These are phyloP conservation scores for Pemphredon lugubris DNA, from an alignment of 2,888 invertebrate species.

Conservation along the genomic window DNA sequence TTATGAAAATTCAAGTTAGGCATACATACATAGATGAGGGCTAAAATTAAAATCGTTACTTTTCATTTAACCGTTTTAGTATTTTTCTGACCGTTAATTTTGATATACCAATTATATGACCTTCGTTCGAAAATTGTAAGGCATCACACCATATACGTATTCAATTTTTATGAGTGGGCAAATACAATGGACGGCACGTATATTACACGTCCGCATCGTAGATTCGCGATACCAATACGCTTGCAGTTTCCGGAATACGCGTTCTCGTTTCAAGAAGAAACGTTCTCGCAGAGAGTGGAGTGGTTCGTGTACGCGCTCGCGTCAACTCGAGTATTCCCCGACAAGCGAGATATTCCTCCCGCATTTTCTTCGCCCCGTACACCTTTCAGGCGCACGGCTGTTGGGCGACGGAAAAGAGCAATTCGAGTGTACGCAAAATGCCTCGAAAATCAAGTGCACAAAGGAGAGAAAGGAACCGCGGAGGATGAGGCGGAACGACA, in stretches of 20 bases:
- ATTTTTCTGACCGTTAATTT: no score
- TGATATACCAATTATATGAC: no score
- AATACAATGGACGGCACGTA: background rate
- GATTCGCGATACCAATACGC: background rate
- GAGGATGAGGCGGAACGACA: slow-evolving; percentile 12
- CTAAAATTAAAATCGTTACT: no score
- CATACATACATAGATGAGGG: no score
- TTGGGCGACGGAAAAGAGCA: background rate
- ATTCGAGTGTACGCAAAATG: slow-evolving; percentile 37
- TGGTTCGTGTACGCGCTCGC: slow-evolving; percentile 2
- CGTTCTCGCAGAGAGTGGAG: background rate
- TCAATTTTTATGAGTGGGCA: no score
- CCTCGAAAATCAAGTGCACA: slow-evolving; percentile 35
- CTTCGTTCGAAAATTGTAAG: no score
- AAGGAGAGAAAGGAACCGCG: slow-evolving; percentile 23
- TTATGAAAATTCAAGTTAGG: no score
- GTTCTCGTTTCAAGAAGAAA: background rate
- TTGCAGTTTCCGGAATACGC: slow-evolving; percentile 1
- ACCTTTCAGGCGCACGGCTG: background rate
- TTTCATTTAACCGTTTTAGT: no score
- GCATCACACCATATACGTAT: no score
- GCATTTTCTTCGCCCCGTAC: no score
- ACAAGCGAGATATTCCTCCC: no score
- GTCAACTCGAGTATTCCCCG: no score
- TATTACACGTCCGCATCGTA: slow-evolving; percentile 2